These are phyloP conservation scores for Tethya wilhelma DNA, from an alignment of 37 sponge, comb jelly and placozoan genomes.

Conservation along the genomic window DNA sequence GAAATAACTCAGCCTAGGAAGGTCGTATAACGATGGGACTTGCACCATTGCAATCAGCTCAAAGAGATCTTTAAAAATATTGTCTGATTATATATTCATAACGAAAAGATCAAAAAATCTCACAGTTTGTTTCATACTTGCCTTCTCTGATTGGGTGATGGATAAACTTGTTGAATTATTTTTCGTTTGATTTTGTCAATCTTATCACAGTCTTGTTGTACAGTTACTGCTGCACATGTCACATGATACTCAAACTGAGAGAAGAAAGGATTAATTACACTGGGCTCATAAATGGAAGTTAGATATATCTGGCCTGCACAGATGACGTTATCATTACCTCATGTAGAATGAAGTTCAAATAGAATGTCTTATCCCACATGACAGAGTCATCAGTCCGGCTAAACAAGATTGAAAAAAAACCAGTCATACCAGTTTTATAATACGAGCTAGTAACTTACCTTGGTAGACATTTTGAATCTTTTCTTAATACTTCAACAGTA, in stretches of 20 bases:
- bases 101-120: too few species aligned
- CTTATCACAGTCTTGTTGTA: not conserved
- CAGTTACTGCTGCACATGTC: constrained; percentile 12
- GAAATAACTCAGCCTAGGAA: too few species aligned
- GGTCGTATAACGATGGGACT: too few species aligned
- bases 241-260: constrained; percentile 49
- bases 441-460: not conserved
- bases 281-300: not conserved
- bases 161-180: constrained; percentile 3
- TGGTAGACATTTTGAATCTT: constrained; percentile 22
- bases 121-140: not conserved
- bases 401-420: not conserved
- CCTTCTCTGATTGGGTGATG: constrained; percentile 12
- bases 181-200: constrained; percentile 3
- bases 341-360: constrained; percentile 48
- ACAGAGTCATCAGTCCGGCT: constrained; percentile 19
- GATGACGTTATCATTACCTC: constrained; percentile 25
- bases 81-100: too few species aligned
- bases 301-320: not conserved
- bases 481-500: constrained; percentile 28
- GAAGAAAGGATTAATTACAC: not conserved
- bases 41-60: too few species aligned
- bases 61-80: too few species aligned
- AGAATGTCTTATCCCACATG: constrained; percentile 57
- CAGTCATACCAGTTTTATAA: not conserved